Evolutionary conservation across 1,140 invertebrate genomes (phyloP), one percentile per base, ranked within the genome.

Genomic region (Polypedilum vanderplanki): DNA sequence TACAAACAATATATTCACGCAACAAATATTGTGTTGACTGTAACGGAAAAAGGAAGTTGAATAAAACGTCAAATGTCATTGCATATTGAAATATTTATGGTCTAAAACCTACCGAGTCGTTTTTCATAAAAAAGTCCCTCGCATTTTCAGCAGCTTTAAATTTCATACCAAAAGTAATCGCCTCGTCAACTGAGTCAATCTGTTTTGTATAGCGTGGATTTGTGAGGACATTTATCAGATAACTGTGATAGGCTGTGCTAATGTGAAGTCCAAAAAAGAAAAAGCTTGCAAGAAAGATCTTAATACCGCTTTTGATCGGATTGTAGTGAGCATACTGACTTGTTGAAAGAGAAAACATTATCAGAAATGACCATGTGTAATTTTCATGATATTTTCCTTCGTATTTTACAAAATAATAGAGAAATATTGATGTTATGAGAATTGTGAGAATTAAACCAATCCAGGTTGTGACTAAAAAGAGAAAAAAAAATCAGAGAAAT

Each of bases 151-250:
- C 75, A 10, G 65, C 75, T 7, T n/a, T 57, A 24, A 75, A 75
- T 22, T 73, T 46, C 12, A 73, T 46, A 5, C 57, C 41, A 24
- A 15, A 7, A 9, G 4, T 24, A 1, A 75, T 73, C 4, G 67
- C 75, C 7, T 76, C 74, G 20, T 76, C 10, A 18, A 75, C 24
- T 0, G 73, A 73, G 0, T 70, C 17, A n/a, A 78, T 76, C 75
- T 78, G 76, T 9, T 22, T 40, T 40, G 76, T 73, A 17, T 75
- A 75, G 1, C 76, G 41, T 7, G 77, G 75, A 33, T 76, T 73
- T 10, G 75, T 76, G 4, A 78, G 74, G 8, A 76, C 65, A 22
- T 70, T 41, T 40, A 77, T 76, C 10, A 78, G 57, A 46, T 70
- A 76, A 73, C 74, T 75, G 57, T 75, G 46, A 74, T 76, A 78